Evolutionary conservation across 1,140 invertebrate genomes (phyloP), one percentile per base, ranked within the genome.

Genomic region (Heliconius eleuchia): DNA sequence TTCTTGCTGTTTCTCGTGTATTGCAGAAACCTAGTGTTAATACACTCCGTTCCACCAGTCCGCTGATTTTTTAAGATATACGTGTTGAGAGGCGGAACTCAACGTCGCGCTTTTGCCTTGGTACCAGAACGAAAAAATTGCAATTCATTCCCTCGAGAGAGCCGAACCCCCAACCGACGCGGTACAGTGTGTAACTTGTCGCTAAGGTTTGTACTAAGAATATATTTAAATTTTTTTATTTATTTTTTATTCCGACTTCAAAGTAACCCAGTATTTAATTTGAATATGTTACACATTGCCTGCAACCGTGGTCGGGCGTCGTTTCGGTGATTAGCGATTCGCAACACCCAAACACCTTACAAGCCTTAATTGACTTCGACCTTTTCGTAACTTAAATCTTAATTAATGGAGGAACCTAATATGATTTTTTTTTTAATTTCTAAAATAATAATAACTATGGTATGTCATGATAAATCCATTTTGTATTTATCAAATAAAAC

Each of bases 241-340:
- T 57, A 23, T 57, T 57, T 23, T 23, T 57, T 57, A n/a, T 19
- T 57, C 23, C 9, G 7, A 57, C 8, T 57, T 60, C 19, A 60
- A 60, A 34, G 13, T 11, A 72, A 3, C 9, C 27, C 50, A 74
- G 52, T 74, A 52, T 71, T 18, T 74, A 79, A 71, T 74, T 70
- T 79, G n/a, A 39, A 79, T 71, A 79, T 18, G 52, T 71, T 70
- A 79, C 42, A 74, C 50, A 75, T 70, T 16, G 27, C 78, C 30
- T 39, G 73, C 50, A 75, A 79, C 73, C 78, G 78, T 79, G 78
- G 85, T 74, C 80, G 60, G 30, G 57, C 55, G 55, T 57, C 66
- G 87, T 88, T 90, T 89, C 85, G 87, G 85, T 85, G 86, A 92
- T 92, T 92, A 91, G 83, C 87, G 79, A 92, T 92, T 92, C 87